These are phyloP conservation scores for Hirudinaria manillensis DNA, from an alignment of 2,888 invertebrate species.

Conservation along the genomic window DNA sequence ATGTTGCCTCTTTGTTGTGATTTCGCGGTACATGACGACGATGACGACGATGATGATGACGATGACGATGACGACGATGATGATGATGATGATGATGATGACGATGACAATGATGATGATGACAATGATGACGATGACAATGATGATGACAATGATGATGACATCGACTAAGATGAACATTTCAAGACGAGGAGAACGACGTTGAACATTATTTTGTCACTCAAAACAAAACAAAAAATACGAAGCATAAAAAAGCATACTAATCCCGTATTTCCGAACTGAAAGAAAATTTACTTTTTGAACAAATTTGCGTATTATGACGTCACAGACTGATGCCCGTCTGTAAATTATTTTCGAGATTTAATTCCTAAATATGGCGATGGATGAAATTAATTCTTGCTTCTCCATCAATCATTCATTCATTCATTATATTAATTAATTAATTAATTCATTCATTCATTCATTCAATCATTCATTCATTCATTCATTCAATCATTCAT, in stretches of 20 bases:
- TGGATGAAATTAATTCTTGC: too few relatives aligned
- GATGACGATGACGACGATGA: conserved; percentile 3
- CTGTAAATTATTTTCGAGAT: too few relatives aligned
- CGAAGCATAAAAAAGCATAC: too few relatives aligned
- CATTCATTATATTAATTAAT: too few relatives aligned
- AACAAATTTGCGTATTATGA: too few relatives aligned
- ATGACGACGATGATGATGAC: conserved; percentile 1
- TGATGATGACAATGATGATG: conserved; percentile 6
- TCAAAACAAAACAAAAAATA: too few relatives aligned
- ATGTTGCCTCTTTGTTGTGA: not conserved
- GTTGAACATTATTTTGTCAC: not conserved
- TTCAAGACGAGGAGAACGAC: not conserved
- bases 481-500: not conserved
- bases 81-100: not conserved
- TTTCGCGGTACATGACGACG: not conserved
- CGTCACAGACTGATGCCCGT: too few relatives aligned
- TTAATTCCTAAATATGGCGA: too few relatives aligned
- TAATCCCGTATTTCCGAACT: too few relatives aligned
- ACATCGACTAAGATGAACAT: not conserved
- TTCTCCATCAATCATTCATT: too few relatives aligned
- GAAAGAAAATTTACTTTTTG: too few relatives aligned
- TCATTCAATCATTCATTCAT: not conserved
- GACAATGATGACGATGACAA: not conserved
- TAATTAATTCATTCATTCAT: not conserved
- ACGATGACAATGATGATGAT: not conserved